Base-by-base conservation (phyloP, 2,888 invertebrate genomes). In the Ypsolopha sequella region DNA sequence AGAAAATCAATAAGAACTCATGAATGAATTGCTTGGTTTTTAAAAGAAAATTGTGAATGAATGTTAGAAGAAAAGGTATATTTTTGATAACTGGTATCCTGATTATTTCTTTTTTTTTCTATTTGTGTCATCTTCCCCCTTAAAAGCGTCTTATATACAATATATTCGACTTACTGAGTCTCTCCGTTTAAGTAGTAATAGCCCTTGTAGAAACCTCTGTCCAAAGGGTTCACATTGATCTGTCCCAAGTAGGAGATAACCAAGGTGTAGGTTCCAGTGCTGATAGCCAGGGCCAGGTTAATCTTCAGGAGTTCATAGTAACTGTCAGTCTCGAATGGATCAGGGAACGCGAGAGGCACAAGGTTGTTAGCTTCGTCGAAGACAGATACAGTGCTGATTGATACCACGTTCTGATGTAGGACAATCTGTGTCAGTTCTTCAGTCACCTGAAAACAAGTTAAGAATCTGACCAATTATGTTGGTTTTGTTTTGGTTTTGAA, bases 151-250 rank as follows among this genome's bases (percentile, higher is more conserved):
- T n/a, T n/a, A n/a, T n/a, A n/a, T n/a, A n/a, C 24, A 24, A 24
- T 24, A 4, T 24, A 24, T 14, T 24, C 1, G 35, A 35, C 46
- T 46, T 35, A 85, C 85, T 73, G 70, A 36, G 58, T 55, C 33
- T 67, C 53, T 51, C 65, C 66, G 36, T 70, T 68, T 0, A 56
- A 10, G 51, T 70, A 80, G 51, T 86, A 86, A 53, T 81, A 80
- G 0, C 86, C 86, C 52, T 71, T 77, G 57, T 86, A 86, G 55
- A 86, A 81, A 1, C 86, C 86, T 62, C 86, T 72, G 34, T 82
- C 82, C 6, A 70, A 7, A 0, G 81, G 85, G 52, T 84, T 86
- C 4, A 66, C 63, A 39, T 80, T 78, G 52, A 86, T 85, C 11
- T 54, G 60, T 3, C 80, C 82, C 9, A 57, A 54, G 57, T 76